Percentiles rank a stretch among this genome's conserved stretches.
Evolutionary conservation across 2,888 invertebrate genomes (phyloP).

Genomic region (Halocaridina rubra): DNA sequence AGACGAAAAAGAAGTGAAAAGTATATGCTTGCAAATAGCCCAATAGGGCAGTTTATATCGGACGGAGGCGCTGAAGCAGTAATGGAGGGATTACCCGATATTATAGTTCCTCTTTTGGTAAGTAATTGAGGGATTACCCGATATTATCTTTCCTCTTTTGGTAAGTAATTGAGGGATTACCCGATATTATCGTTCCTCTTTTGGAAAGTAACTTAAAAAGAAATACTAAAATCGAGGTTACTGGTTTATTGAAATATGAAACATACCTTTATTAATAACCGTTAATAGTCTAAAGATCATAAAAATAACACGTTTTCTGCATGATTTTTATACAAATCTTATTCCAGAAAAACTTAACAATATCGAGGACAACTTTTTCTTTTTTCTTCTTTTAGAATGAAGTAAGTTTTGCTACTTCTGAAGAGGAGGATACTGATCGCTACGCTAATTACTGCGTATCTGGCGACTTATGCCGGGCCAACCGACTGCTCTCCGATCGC

Average conservation of each 20-base stretch:
- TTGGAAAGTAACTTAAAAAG: no score
- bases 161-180: neutral
- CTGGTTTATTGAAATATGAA: no score
- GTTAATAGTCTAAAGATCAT: neutral
- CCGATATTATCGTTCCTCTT: neutral
- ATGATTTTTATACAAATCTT: no score
- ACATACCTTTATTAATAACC: no score
- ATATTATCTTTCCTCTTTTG: neutral
- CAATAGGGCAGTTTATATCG: neutral
- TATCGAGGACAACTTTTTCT: no score
- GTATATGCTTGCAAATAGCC: neutral
- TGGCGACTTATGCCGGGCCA: conserved; percentile 31
- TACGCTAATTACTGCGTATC: neutral
- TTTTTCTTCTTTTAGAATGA: no score
- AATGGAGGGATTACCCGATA: neutral
- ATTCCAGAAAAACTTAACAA: no score
- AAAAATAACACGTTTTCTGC: no score
- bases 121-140: neutral
- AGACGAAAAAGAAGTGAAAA: neutral
- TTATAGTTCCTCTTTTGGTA: conserved; percentile 6
- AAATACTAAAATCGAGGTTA: no score
- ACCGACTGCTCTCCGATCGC: conserved; percentile 15
- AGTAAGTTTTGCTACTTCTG: no score
- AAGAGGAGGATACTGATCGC: neutral
- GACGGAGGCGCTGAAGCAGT: conserved; percentile 12